Conservation (phyloP, 2,888 invertebrate genomes). For the Acanthosoma haemorrhoidale region DNA sequence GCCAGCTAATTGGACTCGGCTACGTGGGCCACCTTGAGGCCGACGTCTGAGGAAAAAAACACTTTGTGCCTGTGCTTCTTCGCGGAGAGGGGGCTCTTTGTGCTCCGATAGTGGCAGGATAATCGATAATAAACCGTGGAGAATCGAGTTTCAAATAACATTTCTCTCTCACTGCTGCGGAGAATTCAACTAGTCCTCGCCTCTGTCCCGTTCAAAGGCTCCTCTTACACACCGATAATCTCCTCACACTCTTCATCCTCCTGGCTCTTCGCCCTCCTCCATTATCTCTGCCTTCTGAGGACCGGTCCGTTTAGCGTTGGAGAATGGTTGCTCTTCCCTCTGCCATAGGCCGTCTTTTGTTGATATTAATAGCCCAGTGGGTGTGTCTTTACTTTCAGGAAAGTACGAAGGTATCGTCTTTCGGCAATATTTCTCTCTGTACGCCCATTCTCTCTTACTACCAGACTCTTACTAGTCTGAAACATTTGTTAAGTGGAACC, state of each 20-base stretch:
- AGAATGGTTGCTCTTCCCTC: too few species aligned
- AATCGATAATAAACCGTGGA: slow-evolving; percentile 42
- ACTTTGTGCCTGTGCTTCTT: slow-evolving; percentile 23
- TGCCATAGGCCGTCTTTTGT: too few species aligned
- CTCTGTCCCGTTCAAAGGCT: background rate
- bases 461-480: too few species aligned
- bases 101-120: slow-evolving; percentile 38
- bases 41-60: slow-evolving; percentile 31
- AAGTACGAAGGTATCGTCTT: too few species aligned
- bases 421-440: too few species aligned
- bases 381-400: too few species aligned
- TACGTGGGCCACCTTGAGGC: slow-evolving; percentile 12
- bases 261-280: background rate
- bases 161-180: slow-evolving; percentile 29
- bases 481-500: too few species aligned
- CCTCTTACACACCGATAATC: slow-evolving; percentile 17
- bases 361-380: too few species aligned
- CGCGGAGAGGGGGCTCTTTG: slow-evolving; percentile 26
- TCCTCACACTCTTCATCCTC: background rate
- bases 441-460: too few species aligned
- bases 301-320: background rate
- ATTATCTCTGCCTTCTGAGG: too few species aligned
- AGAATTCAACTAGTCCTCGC: slow-evolving; percentile 19
- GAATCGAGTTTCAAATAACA: slow-evolving; percentile 41
- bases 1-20: slow-evolving; percentile 7